phyloP scores from a whole-genome alignment of 2,797 vertebrate genomes.

The Hemibagrus guttatus region DNA sequence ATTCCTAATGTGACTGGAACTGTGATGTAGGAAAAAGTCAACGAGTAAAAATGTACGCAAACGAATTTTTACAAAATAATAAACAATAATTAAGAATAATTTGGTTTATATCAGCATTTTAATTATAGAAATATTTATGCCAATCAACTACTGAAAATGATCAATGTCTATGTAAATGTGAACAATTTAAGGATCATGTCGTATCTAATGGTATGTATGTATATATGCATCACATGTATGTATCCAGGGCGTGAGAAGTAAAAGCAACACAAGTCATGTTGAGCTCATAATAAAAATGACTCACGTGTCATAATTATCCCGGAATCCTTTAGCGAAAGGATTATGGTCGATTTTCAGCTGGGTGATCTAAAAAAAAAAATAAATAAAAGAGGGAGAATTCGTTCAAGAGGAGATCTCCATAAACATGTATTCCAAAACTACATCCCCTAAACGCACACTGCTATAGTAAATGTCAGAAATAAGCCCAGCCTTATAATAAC shows the following conservation, averaged over 20 bases:
- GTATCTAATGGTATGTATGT: neutral
- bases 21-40: neutral
- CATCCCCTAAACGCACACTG: neutral
- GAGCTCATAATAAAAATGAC: slow-evolving; percentile 50
- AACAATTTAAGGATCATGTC: neutral
- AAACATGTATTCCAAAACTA: neutral
- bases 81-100: neutral
- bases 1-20: neutral
- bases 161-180: neutral
- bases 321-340: slow-evolving; percentile 98
- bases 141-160: neutral
- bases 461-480: neutral
- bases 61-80: neutral
- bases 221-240: no score
- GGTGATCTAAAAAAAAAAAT: slow-evolving; percentile 82
- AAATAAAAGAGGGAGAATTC: neutral
- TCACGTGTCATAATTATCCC: slow-evolving; percentile 99
- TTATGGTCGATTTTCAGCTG: slow-evolving; percentile 99
- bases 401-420: neutral
- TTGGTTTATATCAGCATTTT: neutral
- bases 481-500: neutral
- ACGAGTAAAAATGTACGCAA: neutral
- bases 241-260: neutral
- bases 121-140: neutral
- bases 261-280: neutral